Base-by-base conservation (phyloP, 2,113 vertebrate genomes). In the Craseonycteris thonglongyai region DNA sequence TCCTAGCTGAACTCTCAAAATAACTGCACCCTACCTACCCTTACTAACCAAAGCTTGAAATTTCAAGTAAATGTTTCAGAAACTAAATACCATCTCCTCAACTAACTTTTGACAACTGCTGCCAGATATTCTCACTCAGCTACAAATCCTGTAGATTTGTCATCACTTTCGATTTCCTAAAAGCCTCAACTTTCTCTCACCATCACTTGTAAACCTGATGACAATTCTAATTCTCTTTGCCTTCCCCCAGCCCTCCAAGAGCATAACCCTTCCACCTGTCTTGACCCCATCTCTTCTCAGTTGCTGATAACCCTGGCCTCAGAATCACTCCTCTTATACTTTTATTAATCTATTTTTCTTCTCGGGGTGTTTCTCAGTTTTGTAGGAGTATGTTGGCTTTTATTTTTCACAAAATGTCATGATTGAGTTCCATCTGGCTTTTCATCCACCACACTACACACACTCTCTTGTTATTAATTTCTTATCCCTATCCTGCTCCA, bases 251-350 rank as follows among this genome's bases (percentile, higher is more conserved):
- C 2, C 38, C 9, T 65, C 54, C 4, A 26, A 47, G 51, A 71
- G 28, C 63, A 26, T 8, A 58, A 89, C 45, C 26, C 51, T 92
- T 49, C 63, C 38, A 63, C 61, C n/a, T 74, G 16, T 22, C 61
- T 58, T 0, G 0, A 93, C 56, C 49, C 63, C 69, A 38, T 86
- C 91, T 91, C 63, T 86, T 93, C 74, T 59, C 91, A 82, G 63
- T 35, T 78, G 38, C 72, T 71, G 94, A 93, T 96, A 95, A 95
- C 49, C 88, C 18, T 59, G 58, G 38, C 63, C 56, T 80, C 79
- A 51, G 15, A 61, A 24, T 79, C n/a, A 58, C 22, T 9, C 15
- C 3, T 78, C 61, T 66, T 45, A 26, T 2, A 12, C 1, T 35
- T 51, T 8, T 76, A 79, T 91, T 59, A 80, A 83, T 85, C 88